phyloP scores from a whole-genome alignment of 2,113 vertebrate species.

The Alces alces region DNA sequence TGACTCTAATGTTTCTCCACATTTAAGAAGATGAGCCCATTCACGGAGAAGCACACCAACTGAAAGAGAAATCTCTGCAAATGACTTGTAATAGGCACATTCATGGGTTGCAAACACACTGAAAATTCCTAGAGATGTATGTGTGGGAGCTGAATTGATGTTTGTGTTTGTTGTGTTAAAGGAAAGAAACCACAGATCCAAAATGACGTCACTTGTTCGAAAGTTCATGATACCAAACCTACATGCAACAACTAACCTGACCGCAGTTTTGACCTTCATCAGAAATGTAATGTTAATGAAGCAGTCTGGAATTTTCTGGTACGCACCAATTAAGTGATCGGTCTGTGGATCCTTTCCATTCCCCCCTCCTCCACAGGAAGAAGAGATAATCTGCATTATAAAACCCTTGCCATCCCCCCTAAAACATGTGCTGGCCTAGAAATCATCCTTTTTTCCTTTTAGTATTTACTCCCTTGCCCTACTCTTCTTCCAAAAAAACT shows the following conservation, averaged over 20 bases:
- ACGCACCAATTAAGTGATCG: neutral
- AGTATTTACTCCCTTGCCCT: neutral
- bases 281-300: neutral
- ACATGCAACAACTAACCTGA: neutral
- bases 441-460: neutral
- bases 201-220: neutral
- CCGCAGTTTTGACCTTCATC: neutral
- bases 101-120: conserved; percentile 36
- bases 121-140: neutral
- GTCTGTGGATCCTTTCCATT: neutral
- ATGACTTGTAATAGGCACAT: conserved; percentile 32
- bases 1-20: conserved; percentile 50
- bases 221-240: neutral
- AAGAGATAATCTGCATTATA: neutral
- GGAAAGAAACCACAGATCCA: neutral
- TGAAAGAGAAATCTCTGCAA: conserved; percentile 58
- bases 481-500: neutral
- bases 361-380: neutral
- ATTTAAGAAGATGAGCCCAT: conserved; percentile 67
- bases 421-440: neutral
- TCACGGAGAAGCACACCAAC: conserved; percentile 34
- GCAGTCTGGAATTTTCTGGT: neutral
- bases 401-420: neutral
- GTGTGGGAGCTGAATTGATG: neutral
- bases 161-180: neutral